These are phyloP conservation scores for Punctoribates punctum DNA, from an alignment of 2,888 invertebrate species.

Conservation along the genomic window DNA sequence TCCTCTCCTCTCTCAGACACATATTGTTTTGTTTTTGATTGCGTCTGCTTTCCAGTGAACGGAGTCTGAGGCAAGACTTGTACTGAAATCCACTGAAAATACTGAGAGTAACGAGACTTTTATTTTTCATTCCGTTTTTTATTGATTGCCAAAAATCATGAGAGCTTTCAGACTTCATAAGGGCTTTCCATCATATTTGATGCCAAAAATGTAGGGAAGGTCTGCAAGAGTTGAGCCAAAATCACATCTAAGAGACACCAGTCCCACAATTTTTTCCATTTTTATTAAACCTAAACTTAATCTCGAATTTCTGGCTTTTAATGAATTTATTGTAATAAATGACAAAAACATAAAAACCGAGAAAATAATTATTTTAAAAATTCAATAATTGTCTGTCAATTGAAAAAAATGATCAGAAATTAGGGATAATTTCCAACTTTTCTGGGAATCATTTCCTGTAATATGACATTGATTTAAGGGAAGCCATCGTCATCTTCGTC, in stretches of 20 bases:
- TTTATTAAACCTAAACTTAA: not conserved
- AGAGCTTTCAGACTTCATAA: not conserved
- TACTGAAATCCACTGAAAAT: not conserved
- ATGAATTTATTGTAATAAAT: too few species aligned
- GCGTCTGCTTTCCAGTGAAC: conserved; percentile 12
- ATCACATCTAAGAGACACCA: too few species aligned
- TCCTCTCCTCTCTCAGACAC: conserved; percentile 20
- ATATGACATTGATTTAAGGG: conserved; percentile 30
- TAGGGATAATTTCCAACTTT: not conserved
- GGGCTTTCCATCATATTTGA: not conserved
- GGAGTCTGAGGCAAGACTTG: not conserved
- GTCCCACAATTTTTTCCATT: too few species aligned
- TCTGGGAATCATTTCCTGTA: conserved; percentile 5
- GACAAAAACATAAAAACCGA: too few species aligned
- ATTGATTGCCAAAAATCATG: conserved; percentile 33
- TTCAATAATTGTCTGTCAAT: not conserved
- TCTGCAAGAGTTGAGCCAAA: not conserved
- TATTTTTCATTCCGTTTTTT: conserved; percentile 31
- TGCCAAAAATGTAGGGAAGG: conserved; percentile 20
- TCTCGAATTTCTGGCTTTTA: not conserved
- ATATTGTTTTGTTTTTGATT: conserved; percentile 33
- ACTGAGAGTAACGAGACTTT: conserved; percentile 27
- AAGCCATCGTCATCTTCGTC: conserved; percentile 89
- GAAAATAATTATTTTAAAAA: not conserved
- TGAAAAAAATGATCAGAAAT: not conserved